Conservation (phyloP, 2,888 invertebrate species). For the Malthinus flaveolus region DNA sequence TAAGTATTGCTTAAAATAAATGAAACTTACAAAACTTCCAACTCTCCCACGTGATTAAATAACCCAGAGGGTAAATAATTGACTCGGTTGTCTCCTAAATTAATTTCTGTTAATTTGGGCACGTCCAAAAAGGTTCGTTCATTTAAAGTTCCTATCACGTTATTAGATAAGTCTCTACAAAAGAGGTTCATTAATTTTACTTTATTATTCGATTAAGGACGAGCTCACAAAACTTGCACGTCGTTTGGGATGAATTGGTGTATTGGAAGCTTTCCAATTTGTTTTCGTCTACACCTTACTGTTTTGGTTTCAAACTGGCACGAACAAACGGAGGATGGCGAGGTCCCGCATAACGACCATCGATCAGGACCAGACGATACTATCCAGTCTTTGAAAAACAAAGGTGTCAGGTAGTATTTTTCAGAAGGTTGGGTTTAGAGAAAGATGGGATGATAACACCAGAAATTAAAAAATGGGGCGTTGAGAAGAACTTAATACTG, state of each 20-base stretch:
- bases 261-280: slow-evolving; percentile 62
- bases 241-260: slow-evolving; percentile 67
- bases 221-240: slow-evolving; percentile 64
- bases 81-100: slow-evolving; percentile 75
- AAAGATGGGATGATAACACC: too few species aligned
- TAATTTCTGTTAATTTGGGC: slow-evolving; percentile 65
- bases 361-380: slow-evolving; percentile 62
- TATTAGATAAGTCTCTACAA: slow-evolving; percentile 76
- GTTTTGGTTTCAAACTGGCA: slow-evolving; percentile 67
- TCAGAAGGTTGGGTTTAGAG: too few species aligned
- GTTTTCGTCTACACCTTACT: slow-evolving; percentile 70
- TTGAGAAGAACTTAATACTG: too few species aligned
- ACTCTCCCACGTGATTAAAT: slow-evolving; percentile 65
- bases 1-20: neutral
- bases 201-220: neutral
- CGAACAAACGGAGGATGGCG: slow-evolving; percentile 63
- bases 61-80: slow-evolving; percentile 67
- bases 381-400: slow-evolving; percentile 62
- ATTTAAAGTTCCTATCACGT: slow-evolving; percentile 68
- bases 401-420: too few species aligned
- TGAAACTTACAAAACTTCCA: slow-evolving; percentile 63
- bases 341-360: slow-evolving; percentile 60
- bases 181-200: too few species aligned
- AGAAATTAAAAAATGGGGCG: too few species aligned
- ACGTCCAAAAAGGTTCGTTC: slow-evolving; percentile 70